Base-by-base conservation (phyloP, 1,140 invertebrate genomes). In the Drosophila takahashii region DNA sequence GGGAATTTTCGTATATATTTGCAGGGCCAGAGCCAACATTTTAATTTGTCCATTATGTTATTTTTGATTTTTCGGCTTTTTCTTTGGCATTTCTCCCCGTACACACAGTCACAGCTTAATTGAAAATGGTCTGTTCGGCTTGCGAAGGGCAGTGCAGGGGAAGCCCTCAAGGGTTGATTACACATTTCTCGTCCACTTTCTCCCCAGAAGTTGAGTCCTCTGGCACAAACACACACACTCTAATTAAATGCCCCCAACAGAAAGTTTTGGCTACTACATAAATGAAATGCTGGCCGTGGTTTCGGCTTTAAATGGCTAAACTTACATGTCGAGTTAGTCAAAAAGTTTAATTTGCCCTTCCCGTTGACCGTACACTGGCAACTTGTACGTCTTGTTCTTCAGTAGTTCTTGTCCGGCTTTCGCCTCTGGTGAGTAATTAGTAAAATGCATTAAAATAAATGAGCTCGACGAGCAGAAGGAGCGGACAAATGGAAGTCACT, bases 401-500 rank as follows among this genome's bases (percentile, higher is more conserved):
- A 15, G 42, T 29, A 54, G 61, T 36, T 67, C 62, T 27, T 45
- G 13, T 11, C 1, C 29, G 37, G 29, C 48, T 45, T 77, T 59
- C 29, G 69, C 60, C 64, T 36, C 50, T 52, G 54, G 42, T 87
- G 79, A 83, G 75, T 79, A 86, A 86, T 86, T 86, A 87, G 83
- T 61, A 59, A 86, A 86, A 87, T 87, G 79, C 83, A 87, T 87
- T 86, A 83, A 87, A 86, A 75, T 89, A 87, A 86, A 87, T 76
- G 75, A 83, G 75, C 69, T 78, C 48, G 44, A 36, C 16, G 56
- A 51, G 37, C 27, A 32, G 37, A 13, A n/a, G 58, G 10, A 42
- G 11, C 15, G 48, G 36, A 56, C 48, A 61, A 54, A 41, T 50
- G 59, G 37, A 44, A 62, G 71, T 54, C 44, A 62, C 10, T 34